phyloP scores from a whole-genome alignment of 2,113 vertebrate genomes.

The Lepisosteus oculatus region DNA sequence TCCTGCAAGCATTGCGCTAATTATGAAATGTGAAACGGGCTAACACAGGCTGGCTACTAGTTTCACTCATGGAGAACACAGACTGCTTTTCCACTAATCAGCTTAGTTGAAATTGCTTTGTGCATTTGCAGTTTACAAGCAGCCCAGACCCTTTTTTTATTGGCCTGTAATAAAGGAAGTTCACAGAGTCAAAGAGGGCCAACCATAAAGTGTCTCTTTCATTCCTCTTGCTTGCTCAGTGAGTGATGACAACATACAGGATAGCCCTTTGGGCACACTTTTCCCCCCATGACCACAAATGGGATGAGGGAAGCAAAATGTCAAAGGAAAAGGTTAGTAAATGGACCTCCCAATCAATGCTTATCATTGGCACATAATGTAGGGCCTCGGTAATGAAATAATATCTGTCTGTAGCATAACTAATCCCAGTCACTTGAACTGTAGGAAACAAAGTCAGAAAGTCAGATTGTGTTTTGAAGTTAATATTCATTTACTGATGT shows the following conservation, averaged over 20 bases:
- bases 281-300: background rate
- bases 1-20: conserved; percentile 46
- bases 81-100: background rate
- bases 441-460: too few relatives aligned
- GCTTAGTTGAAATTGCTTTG: conserved; percentile 1
- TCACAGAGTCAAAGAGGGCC: background rate
- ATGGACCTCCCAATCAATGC: background rate
- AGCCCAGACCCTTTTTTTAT: background rate
- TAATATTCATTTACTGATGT: too few relatives aligned
- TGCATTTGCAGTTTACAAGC: background rate
- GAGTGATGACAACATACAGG: background rate
- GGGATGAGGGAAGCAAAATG: background rate
- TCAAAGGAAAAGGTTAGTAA: conserved; percentile 1
- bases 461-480: too few relatives aligned
- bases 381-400: too few relatives aligned
- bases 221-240: background rate
- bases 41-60: background rate
- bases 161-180: background rate
- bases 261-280: background rate
- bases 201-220: background rate
- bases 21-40: conserved; percentile 41
- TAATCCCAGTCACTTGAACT: too few relatives aligned
- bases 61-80: background rate
- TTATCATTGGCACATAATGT: too few relatives aligned
- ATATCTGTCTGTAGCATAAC: too few relatives aligned